Percentiles rank a stretch among this genome's conserved stretches.
phyloP scores from a whole-genome alignment of 2,888 invertebrate species.

The Rotaria socialis region DNA sequence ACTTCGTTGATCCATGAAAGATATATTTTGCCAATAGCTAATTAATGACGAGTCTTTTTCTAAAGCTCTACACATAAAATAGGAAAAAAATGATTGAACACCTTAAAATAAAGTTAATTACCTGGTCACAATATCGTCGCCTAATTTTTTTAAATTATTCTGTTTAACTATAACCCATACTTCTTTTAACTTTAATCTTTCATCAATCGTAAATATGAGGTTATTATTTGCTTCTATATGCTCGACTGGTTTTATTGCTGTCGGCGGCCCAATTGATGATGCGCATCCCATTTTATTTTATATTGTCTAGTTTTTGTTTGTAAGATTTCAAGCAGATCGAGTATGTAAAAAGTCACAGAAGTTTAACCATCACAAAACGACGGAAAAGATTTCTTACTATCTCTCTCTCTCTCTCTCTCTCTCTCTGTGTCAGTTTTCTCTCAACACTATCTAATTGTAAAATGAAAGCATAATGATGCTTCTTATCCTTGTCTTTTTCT shows the following conservation, averaged over 20 bases:
- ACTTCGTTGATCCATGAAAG: not conserved
- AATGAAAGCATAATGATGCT: not conserved
- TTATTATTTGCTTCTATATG: not conserved
- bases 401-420: not conserved
- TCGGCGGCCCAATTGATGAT: not conserved
- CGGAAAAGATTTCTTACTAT: not conserved
- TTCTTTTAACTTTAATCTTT: not conserved
- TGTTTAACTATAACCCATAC: not conserved
- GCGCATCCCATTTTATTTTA: not conserved
- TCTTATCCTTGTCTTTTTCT: not conserved
- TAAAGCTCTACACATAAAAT: not conserved
- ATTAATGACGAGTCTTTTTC: not conserved
- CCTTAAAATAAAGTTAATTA: not conserved
- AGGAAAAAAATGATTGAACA: too few species aligned
- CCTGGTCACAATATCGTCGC: not conserved
- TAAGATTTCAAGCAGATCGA: not conserved
- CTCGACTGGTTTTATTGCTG: not conserved
- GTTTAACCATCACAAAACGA: not conserved
- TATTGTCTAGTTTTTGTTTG: not conserved
- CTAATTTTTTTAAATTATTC: conserved; percentile 4
- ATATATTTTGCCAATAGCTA: not conserved
- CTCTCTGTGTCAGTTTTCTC: not conserved
- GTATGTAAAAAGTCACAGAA: not conserved
- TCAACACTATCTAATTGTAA: not conserved
- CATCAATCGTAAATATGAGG: not conserved